These are phyloP conservation scores for Thamnophis elegans DNA, from an alignment of 2,797 vertebrate species.

Conservation along the genomic window DNA sequence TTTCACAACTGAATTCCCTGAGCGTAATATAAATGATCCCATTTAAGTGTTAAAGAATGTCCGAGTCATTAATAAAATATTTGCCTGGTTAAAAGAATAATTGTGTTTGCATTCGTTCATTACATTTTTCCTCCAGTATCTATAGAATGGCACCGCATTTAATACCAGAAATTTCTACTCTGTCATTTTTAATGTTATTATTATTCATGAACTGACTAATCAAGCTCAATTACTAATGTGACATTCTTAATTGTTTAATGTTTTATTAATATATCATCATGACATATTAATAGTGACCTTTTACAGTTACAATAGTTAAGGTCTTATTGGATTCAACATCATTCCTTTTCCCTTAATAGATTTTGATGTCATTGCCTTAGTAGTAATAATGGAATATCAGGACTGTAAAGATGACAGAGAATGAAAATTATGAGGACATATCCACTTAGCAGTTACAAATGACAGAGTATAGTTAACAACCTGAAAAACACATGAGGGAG, in stretches of 20 bases:
- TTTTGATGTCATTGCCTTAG: constrained; percentile 43
- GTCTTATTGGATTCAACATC: constrained; percentile 39
- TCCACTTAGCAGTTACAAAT: constrained; percentile 13
- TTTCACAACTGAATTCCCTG: constrained; percentile 42
- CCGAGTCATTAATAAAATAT: constrained; percentile 29
- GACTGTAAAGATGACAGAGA: constrained; percentile 38
- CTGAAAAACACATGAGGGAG: constrained; percentile 35
- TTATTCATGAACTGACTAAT: constrained; percentile 55
- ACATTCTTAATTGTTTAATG: constrained; percentile 67
- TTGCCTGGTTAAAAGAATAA: constrained; percentile 42
- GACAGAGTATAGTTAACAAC: constrained; percentile 25
- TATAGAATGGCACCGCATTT: background rate
- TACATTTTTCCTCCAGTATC: constrained; percentile 27
- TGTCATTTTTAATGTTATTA: constrained; percentile 17
- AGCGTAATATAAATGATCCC: constrained; percentile 19
- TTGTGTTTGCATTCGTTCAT: constrained; percentile 13
- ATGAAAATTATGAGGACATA: constrained; percentile 11
- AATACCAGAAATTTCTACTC: constrained; percentile 11
- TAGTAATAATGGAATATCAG: constrained; percentile 5
- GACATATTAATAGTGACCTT: constrained; percentile 66
- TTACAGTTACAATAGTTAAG: constrained; percentile 41
- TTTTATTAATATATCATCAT: constrained; percentile 71
- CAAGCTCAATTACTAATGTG: constrained; percentile 61
- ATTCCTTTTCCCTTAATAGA: constrained; percentile 21
- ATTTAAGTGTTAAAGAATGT: constrained; percentile 39